A percentile compares a stretch with the other conserved stretches of the same genome.
These are phyloP conservation scores for Chaenogobius annularis DNA, from an alignment of 2,113 vertebrate species.

Conservation along the genomic window DNA sequence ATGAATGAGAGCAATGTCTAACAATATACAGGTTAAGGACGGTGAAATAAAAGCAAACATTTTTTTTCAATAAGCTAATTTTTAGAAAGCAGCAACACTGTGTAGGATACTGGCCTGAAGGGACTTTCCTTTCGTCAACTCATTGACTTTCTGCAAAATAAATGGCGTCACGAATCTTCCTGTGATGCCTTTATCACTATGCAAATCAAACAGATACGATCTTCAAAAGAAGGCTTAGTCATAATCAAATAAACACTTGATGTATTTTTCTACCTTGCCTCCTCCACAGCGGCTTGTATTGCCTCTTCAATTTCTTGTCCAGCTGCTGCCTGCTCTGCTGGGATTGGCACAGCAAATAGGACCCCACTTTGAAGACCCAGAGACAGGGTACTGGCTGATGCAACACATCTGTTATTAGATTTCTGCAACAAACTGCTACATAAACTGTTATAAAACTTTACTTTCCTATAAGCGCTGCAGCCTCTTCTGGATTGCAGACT, in stretches of 20 bases:
- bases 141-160: constrained; percentile 80
- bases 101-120: constrained; percentile 86
- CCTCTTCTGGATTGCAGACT: constrained; percentile 79
- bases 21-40: constrained; percentile 36
- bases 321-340: constrained; percentile 74
- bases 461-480: constrained; percentile 85
- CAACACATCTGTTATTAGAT: neutral
- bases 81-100: neutral
- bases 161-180: constrained; percentile 88
- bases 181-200: constrained; percentile 76
- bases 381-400: constrained; percentile 68
- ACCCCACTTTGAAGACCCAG: constrained; percentile 83
- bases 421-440: neutral
- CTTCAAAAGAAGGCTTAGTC: neutral
- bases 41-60: neutral
- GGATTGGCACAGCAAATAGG: constrained; percentile 86
- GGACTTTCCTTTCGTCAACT: constrained; percentile 83
- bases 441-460: neutral
- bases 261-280: constrained; percentile 75
- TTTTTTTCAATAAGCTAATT: neutral
- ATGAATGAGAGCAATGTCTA: constrained; percentile 87
- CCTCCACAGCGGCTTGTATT: constrained; percentile 77
- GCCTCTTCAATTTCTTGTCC: constrained; percentile 81
- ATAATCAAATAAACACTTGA: constrained; percentile 1
- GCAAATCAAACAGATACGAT: constrained; percentile 20